These are phyloP conservation scores for Spodoptera picta DNA, from an alignment of 2,888 invertebrate genomes.

Conservation along the genomic window DNA sequence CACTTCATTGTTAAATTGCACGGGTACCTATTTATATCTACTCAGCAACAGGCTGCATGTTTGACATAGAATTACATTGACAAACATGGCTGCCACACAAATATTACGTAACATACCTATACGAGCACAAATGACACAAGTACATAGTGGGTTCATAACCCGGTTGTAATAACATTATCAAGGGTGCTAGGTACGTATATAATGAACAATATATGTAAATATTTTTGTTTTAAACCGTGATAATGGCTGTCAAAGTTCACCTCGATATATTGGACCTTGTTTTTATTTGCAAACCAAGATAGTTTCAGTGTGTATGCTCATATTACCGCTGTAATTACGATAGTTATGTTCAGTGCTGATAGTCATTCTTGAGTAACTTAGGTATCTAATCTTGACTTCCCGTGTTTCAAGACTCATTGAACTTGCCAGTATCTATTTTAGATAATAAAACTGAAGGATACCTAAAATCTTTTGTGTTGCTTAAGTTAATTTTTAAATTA, in stretches of 20 bases:
- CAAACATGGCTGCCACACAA: conserved; percentile 36
- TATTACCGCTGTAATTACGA: conserved; percentile 26
- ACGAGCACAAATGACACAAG: conserved; percentile 34
- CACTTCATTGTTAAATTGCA: conserved; percentile 10
- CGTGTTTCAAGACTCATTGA: background rate
- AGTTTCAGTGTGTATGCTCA: conserved; percentile 40
- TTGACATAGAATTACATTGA: conserved; percentile 21
- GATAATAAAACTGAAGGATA: no score
- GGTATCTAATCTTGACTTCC: background rate
- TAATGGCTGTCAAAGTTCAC: conserved; percentile 79
- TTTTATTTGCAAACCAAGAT: conserved; percentile 67
- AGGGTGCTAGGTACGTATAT: conserved; percentile 58
- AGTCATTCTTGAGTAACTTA: background rate
- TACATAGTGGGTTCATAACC: conserved; percentile 54
- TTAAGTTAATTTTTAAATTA: no score
- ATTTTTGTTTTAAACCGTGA: conserved; percentile 75
- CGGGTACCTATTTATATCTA: background rate
- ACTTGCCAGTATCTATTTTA: no score
- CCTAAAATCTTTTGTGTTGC: no score
- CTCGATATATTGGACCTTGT: conserved; percentile 69
- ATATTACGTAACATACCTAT: conserved; percentile 63
- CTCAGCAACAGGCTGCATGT: background rate
- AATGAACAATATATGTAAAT: conserved; percentile 70
- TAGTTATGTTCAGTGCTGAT: background rate
- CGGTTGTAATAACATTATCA: conserved; percentile 66